Conservation (phyloP, 2,888 invertebrate species). For the Drosophila algonquin region DNA sequence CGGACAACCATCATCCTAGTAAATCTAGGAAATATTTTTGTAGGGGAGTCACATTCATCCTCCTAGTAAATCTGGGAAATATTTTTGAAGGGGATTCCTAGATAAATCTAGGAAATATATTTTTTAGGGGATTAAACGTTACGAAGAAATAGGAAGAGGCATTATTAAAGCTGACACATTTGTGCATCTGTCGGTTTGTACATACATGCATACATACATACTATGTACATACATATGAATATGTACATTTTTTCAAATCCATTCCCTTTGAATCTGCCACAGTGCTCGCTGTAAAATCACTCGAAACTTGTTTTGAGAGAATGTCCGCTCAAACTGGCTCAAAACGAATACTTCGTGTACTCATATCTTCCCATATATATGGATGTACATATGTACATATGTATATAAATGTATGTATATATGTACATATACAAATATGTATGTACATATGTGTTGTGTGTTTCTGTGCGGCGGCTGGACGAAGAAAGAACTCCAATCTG, state of each 20-base stretch:
- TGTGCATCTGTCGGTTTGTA: no score
- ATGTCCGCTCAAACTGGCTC: constrained; percentile 30
- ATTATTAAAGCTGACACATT: no score
- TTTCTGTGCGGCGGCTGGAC: constrained; percentile 28
- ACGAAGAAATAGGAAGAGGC: background rate
- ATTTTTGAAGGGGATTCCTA: no score
- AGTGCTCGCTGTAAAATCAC: constrained; percentile 17
- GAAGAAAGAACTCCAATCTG: constrained; percentile 39
- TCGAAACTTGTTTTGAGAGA: constrained; percentile 44
- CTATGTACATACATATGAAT: background rate
- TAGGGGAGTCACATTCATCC: no score
- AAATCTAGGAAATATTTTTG: no score
- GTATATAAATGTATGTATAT: background rate
- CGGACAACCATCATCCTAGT: no score
- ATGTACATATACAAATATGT: background rate
- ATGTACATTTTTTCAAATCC: constrained; percentile 17
- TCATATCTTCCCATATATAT: background rate
- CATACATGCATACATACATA: background rate
- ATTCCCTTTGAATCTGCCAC: background rate
- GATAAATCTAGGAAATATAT: no score
- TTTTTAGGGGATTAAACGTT: background rate
- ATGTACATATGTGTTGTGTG: background rate
- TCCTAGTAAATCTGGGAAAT: no score
- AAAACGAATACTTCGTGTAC: constrained; percentile 34
- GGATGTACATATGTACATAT: background rate